These are phyloP conservation scores for Pyralis farinalis DNA, from an alignment of 2,888 invertebrate species.

Conservation along the genomic window DNA sequence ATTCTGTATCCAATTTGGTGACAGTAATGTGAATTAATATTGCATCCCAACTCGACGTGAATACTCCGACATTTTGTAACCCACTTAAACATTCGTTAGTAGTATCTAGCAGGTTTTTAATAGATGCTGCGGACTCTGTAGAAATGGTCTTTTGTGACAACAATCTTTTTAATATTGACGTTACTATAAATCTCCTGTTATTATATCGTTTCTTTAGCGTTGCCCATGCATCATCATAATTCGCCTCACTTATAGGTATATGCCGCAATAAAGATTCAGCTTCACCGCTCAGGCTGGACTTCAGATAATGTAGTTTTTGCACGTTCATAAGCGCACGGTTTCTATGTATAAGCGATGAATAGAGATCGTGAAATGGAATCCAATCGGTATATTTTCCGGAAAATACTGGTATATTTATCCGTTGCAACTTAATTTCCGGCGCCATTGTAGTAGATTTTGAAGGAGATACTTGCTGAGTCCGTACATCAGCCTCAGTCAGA, in stretches of 20 bases:
- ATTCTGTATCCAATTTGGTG: slow-evolving; percentile 20
- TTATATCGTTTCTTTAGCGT: slow-evolving; percentile 21
- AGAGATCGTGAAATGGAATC: slow-evolving; percentile 15
- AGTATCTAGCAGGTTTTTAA: no score
- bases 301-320: no score
- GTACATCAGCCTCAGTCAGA: no score
- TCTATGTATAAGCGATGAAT: slow-evolving; percentile 16
- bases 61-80: slow-evolving; percentile 13
- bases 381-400: slow-evolving; percentile 15
- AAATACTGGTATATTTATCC: slow-evolving; percentile 1
- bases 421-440: no score
- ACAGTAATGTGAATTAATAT: no score
- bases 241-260: no score
- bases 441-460: no score
- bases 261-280: slow-evolving; percentile 25
- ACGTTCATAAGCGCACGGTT: slow-evolving; percentile 17
- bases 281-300: slow-evolving; percentile 16
- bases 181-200: slow-evolving; percentile 24
- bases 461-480: no score
- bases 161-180: no score
- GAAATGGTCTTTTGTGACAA: no score
- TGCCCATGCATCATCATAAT: no score
- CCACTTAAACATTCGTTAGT: slow-evolving; percentile 19
- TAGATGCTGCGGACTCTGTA: no score
- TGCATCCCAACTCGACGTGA: slow-evolving; percentile 18